Percentiles rank a stretch among this genome's conserved stretches.
These are phyloP conservation scores for Notodonta dromedarius DNA, from an alignment of 2,888 invertebrate species.

Conservation along the genomic window DNA sequence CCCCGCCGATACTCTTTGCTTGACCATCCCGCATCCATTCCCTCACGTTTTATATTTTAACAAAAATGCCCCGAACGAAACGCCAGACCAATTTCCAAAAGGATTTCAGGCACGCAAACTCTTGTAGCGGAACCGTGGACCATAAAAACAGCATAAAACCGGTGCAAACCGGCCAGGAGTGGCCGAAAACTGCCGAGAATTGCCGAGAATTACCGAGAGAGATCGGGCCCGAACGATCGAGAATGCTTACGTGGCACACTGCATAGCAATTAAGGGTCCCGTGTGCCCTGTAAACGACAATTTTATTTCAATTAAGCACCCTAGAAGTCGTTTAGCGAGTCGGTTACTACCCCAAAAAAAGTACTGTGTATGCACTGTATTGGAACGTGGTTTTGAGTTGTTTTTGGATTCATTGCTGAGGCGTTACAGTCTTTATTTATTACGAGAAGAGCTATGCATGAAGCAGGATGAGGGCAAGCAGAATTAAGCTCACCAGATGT, in stretches of 20 bases:
- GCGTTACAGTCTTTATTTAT: background rate
- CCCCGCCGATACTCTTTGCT: background rate
- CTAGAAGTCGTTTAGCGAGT: constrained; percentile 51
- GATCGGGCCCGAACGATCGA: constrained; percentile 32
- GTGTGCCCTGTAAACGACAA: constrained; percentile 55
- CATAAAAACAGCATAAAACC: constrained; percentile 49
- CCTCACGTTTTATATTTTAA: constrained; percentile 38
- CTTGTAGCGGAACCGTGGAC: constrained; percentile 33
- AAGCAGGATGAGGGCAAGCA: too few relatives aligned
- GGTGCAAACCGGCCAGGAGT: constrained; percentile 29
- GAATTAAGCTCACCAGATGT: too few relatives aligned
- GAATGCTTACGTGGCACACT: constrained; percentile 54
- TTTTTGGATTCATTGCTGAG: background rate
- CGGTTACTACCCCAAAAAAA: constrained; percentile 41
- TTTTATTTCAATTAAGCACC: constrained; percentile 64
- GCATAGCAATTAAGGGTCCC: constrained; percentile 56
- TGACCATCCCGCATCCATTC: constrained; percentile 22
- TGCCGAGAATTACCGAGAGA: constrained; percentile 29
- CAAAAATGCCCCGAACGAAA: constrained; percentile 31
- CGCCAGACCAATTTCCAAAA: constrained; percentile 40
- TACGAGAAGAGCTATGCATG: too few relatives aligned
- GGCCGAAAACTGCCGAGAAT: constrained; percentile 17
- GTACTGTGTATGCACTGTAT: constrained; percentile 13
- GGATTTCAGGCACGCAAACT: constrained; percentile 42
- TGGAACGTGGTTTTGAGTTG: constrained; percentile 6